A percentile compares a stretch with the other conserved stretches of the same genome.
Evolutionary conservation across 1,140 invertebrate genomes (phyloP).

Genomic region (Elymnias hypermnestra): DNA sequence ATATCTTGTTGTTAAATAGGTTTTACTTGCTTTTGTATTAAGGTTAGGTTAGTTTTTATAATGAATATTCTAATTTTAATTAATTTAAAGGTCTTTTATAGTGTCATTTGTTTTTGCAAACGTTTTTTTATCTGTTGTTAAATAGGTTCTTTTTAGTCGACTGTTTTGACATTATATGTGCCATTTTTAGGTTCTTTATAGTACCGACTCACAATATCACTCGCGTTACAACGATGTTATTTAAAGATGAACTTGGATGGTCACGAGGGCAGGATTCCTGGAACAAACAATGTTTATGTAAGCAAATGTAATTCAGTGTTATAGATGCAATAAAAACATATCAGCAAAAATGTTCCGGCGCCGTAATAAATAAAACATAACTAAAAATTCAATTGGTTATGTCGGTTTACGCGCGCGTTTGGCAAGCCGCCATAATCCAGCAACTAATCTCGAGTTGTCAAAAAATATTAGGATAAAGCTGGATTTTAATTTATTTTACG

Average conservation of each 20-base stretch:
- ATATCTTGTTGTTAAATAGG: no score
- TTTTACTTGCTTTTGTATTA: no score
- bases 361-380: conserved; percentile 6
- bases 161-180: no score
- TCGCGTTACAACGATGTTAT: neutral
- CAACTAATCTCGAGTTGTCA: conserved; percentile 6
- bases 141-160: neutral
- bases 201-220: neutral
- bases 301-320: neutral
- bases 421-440: conserved; percentile 7
- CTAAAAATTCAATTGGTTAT: conserved; percentile 9
- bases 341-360: conserved; percentile 3
- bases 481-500: neutral
- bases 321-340: conserved; percentile 9
- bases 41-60: no score
- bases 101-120: no score
- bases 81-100: no score
- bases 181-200: neutral
- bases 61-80: no score
- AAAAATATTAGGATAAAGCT: conserved; percentile 1
- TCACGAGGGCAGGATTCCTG: conserved; percentile 12
- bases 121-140: no score
- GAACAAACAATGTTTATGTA: conserved; percentile 5
- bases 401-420: neutral
- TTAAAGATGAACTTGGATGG: neutral